These are phyloP conservation scores for Copidosoma floridanum DNA, from an alignment of 1,140 invertebrate species.

Conservation along the genomic window DNA sequence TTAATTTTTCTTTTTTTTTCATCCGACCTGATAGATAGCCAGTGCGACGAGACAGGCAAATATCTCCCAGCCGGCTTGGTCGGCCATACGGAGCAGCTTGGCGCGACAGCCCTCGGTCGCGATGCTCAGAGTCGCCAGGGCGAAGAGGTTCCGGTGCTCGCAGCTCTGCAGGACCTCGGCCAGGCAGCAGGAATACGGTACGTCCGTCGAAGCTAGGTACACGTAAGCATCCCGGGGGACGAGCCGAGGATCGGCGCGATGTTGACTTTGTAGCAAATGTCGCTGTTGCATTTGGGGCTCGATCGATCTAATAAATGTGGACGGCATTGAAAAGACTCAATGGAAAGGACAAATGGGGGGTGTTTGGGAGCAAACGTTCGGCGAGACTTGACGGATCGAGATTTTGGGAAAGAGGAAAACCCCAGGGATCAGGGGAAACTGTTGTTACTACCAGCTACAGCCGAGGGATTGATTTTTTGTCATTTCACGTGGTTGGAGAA, in stretches of 20 bases:
- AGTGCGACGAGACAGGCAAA: conserved; percentile 13
- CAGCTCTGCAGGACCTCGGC: conserved; percentile 8
- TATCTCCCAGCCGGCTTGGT: conserved; percentile 3
- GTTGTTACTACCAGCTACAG: too few relatives aligned
- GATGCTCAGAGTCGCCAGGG: conserved; percentile 22
- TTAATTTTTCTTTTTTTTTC: too few relatives aligned
- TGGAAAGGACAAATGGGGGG: too few relatives aligned
- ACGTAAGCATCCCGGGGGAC: not conserved
- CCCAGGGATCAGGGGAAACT: too few relatives aligned
- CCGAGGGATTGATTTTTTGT: too few relatives aligned
- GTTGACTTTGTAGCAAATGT: not conserved
- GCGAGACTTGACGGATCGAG: too few relatives aligned
- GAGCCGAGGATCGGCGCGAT: not conserved
- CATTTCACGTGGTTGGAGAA: too few relatives aligned
- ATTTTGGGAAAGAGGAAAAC: too few relatives aligned
- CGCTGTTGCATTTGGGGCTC: not conserved
- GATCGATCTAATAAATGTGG: too few relatives aligned
- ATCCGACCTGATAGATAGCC: conserved; percentile 32
- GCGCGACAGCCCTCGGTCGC: conserved; percentile 19
- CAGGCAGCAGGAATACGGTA: conserved; percentile 35
- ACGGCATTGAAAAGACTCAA: too few relatives aligned
- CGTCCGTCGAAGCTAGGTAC: conserved; percentile 6
- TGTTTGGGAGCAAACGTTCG: too few relatives aligned
- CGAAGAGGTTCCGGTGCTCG: conserved; percentile 10
- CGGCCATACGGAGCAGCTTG: not conserved